phyloP scores from a whole-genome alignment of 2,797 vertebrate species.

The Gobio occitaniae region DNA sequence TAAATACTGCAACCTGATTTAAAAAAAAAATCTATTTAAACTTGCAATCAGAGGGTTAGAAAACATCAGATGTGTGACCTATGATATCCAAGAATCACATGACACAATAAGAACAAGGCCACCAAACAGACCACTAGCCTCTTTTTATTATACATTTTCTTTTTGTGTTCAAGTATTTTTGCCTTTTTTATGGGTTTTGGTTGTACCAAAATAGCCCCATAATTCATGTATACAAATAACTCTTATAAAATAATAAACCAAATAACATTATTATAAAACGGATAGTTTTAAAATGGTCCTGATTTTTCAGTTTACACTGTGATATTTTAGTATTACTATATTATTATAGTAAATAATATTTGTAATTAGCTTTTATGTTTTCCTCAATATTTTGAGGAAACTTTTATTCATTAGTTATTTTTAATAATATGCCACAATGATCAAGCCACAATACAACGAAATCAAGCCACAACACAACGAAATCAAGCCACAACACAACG shows the following conservation, averaged over 20 bases:
- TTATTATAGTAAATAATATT: background rate
- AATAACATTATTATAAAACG: background rate
- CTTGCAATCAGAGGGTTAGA: background rate
- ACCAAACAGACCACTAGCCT: background rate
- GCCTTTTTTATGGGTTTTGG: background rate
- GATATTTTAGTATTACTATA: background rate
- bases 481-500: no score
- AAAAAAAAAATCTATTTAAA: background rate
- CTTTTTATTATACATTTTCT: background rate
- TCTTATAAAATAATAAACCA: background rate
- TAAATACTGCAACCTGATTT: background rate
- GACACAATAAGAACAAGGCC: background rate
- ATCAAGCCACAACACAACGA: no score
- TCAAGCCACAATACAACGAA: no score
- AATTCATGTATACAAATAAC: background rate
- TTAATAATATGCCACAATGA: background rate
- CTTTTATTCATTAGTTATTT: background rate
- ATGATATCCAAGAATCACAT: background rate
- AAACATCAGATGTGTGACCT: background rate
- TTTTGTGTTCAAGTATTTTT: background rate
- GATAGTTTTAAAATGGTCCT: background rate
- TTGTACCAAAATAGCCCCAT: background rate
- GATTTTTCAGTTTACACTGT: background rate
- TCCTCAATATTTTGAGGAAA: no score
- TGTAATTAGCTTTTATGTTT: background rate